Conservation (phyloP, 2,888 invertebrate species). For the Tethea ocularis region DNA sequence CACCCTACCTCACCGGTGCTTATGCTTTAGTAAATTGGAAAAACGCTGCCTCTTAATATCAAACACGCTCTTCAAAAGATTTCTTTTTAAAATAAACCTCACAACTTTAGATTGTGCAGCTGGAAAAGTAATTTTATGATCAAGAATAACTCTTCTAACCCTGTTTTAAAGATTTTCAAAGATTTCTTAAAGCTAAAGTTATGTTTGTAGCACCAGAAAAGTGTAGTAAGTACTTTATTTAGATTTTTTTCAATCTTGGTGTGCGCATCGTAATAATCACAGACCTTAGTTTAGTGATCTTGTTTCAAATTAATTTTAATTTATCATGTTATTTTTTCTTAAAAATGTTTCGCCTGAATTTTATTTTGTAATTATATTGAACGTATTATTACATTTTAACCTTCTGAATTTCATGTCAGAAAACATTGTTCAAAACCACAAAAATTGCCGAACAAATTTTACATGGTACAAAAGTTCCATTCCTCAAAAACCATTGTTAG, state of each 20-base stretch:
- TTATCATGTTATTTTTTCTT: constrained; percentile 18
- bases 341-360: neutral
- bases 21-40: constrained; percentile 13
- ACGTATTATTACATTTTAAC: neutral
- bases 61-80: constrained; percentile 11
- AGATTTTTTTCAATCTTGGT: constrained; percentile 21
- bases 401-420: neutral
- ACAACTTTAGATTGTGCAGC: neutral
- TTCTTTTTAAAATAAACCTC: constrained; percentile 8
- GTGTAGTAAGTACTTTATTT: constrained; percentile 26
- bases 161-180: constrained; percentile 11
- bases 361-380: neutral
- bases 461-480: neutral
- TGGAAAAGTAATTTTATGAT: constrained; percentile 8
- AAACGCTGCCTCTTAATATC: constrained; percentile 12
- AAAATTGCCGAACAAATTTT: too few relatives aligned
- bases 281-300: constrained; percentile 24
- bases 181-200: constrained; percentile 13
- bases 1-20: constrained; percentile 9
- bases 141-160: constrained; percentile 11
- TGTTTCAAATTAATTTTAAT: constrained; percentile 27
- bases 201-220: constrained; percentile 20
- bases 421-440: neutral
- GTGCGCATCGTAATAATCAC: constrained; percentile 27
- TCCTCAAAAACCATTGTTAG: neutral